Conservation (phyloP, 2,113 vertebrate species). For the Onychorhynchus coronatus region DNA sequence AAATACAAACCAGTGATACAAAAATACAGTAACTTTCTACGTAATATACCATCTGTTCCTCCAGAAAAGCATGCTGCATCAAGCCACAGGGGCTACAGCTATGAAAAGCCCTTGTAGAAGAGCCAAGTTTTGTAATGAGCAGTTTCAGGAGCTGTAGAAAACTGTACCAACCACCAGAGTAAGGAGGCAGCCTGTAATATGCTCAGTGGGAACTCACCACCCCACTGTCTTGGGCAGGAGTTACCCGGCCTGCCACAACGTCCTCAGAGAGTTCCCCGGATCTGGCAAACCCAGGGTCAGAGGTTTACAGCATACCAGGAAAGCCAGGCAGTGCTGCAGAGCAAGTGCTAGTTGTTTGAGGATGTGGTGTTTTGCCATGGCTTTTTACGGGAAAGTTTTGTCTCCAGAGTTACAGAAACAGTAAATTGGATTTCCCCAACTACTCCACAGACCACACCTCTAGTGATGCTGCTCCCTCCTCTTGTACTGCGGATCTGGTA, state of each 20-base stretch:
- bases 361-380: background rate
- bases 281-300: background rate
- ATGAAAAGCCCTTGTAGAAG: slow-evolving; percentile 29
- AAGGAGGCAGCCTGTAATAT: background rate
- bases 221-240: background rate
- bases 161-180: background rate
- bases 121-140: slow-evolving; percentile 19
- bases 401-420: background rate
- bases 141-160: background rate
- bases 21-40: slow-evolving; percentile 50
- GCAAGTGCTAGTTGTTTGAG: background rate
- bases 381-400: slow-evolving; percentile 23
- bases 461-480: background rate
- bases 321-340: background rate
- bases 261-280: background rate
- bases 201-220: background rate
- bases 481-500: background rate
- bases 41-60: slow-evolving; percentile 57
- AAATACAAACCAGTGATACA: slow-evolving; percentile 9
- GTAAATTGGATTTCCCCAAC: slow-evolving; percentile 23
- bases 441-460: background rate
- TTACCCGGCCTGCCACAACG: rapidly evolving
- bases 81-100: slow-evolving; percentile 52
- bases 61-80: slow-evolving; percentile 24
- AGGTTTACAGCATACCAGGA: background rate